Evolutionary conservation across 1,140 invertebrate genomes (phyloP).

Genomic region (Rhyzopertha dominica): DNA sequence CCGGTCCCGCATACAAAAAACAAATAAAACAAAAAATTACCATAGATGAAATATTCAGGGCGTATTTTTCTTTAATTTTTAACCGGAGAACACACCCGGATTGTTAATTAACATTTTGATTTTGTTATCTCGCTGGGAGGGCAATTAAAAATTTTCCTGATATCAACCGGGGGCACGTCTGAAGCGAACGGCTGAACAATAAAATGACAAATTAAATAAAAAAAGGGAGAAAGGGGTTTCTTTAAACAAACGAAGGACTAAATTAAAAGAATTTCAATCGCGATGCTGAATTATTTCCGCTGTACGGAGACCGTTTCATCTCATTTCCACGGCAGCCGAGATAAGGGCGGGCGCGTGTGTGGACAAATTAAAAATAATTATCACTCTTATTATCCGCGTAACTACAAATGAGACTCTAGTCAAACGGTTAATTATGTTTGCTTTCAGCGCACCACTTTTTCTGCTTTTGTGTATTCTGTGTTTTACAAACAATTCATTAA

Average conservation of each 20-base stretch:
- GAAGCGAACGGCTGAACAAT: constrained; percentile 33
- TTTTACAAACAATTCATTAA: too few species aligned
- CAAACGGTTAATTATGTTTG: constrained; percentile 28
- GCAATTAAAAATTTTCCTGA: constrained; percentile 41
- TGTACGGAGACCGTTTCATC: background rate
- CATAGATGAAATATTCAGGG: constrained; percentile 32
- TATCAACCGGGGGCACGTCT: constrained; percentile 31
- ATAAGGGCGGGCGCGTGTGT: background rate
- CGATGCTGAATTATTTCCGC: constrained; percentile 8
- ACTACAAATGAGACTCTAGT: constrained; percentile 24
- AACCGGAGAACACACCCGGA: constrained; percentile 37
- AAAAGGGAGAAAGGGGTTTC: constrained; percentile 33
- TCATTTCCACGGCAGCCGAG: background rate
- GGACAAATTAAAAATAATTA: constrained; percentile 8
- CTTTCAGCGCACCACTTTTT: constrained; percentile 9
- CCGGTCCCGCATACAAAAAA: too few species aligned
- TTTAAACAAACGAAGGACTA: constrained; percentile 24
- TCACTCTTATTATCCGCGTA: constrained; percentile 14
- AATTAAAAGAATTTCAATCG: constrained; percentile 22
- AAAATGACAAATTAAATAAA: constrained; percentile 42
- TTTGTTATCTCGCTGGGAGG: constrained; percentile 42
- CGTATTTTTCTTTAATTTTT: constrained; percentile 42
- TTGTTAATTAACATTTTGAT: constrained; percentile 46
- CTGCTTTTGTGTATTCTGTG: constrained; percentile 7
- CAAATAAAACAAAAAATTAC: constrained; percentile 15